A percentile compares a stretch with the other conserved stretches of the same genome.
Evolutionary conservation across 2,888 invertebrate genomes (phyloP).

Genomic region (Lathronympha strigana): DNA sequence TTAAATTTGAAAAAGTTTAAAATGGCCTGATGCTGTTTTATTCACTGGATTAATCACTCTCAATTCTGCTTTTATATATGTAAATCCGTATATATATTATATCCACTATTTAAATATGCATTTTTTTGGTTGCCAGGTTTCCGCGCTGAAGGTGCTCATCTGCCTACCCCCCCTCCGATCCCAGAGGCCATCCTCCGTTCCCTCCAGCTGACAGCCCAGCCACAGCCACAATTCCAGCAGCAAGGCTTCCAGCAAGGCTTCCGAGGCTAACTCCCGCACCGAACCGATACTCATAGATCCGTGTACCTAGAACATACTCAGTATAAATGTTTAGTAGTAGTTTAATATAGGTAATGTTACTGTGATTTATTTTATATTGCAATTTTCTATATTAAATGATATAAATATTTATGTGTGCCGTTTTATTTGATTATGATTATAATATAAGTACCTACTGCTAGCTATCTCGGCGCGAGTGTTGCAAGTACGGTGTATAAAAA

Average conservation of each 20-base stretch:
- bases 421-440: neutral
- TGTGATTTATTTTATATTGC: slow-evolving; percentile 72
- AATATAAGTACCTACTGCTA: too few species aligned
- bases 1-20: too few species aligned
- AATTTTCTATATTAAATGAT: slow-evolving; percentile 25
- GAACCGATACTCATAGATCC: slow-evolving; percentile 39
- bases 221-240: slow-evolving; percentile 62
- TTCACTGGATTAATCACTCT: too few species aligned
- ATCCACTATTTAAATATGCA: too few species aligned
- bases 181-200: slow-evolving; percentile 84
- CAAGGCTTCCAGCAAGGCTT: slow-evolving; percentile 55
- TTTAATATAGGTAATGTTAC: slow-evolving; percentile 64
- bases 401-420: slow-evolving; percentile 6
- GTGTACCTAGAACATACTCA: slow-evolving; percentile 50
- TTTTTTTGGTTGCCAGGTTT: slow-evolving; percentile 74
- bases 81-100: too few species aligned
- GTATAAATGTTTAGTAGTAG: slow-evolving; percentile 53
- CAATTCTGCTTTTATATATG: too few species aligned
- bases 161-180: slow-evolving; percentile 86
- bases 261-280: slow-evolving; percentile 63
- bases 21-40: too few species aligned
- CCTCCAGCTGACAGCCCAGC: slow-evolving; percentile 71
- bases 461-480: too few species aligned
- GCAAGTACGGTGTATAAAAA: too few species aligned
- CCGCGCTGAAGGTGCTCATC: slow-evolving; percentile 84